These are phyloP conservation scores for Cyrtonyx montezumae DNA, from an alignment of 2,113 vertebrate species.

Conservation along the genomic window DNA sequence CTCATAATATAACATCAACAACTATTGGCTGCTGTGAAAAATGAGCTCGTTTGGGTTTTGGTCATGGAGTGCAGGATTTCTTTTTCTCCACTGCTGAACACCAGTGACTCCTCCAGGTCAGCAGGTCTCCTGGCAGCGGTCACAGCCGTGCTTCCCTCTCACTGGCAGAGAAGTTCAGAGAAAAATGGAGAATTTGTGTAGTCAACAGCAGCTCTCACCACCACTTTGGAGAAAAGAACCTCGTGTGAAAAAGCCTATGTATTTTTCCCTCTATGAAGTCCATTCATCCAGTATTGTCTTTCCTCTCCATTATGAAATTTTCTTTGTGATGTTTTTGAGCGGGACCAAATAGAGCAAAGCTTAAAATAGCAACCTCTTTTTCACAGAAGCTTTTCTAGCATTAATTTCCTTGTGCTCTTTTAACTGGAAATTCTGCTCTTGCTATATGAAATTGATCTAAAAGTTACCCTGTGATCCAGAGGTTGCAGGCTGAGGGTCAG, in stretches of 20 bases:
- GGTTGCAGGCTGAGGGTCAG: neutral
- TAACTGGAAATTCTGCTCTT: neutral
- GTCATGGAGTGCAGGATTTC: neutral
- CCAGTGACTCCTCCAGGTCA: neutral
- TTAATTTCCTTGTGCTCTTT: neutral
- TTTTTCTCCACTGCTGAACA: neutral
- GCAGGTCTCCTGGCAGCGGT: neutral
- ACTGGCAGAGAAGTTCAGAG: neutral
- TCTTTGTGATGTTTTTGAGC: neutral
- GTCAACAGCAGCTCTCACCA: neutral
- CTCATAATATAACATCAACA: neutral
- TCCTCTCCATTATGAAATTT: neutral
- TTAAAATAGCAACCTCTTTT: slow-evolving; percentile 7
- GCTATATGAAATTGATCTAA: neutral
- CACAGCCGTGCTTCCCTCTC: neutral
- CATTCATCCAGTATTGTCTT: neutral
- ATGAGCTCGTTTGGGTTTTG: neutral
- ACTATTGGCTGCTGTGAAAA: neutral
- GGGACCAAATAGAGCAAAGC: neutral
- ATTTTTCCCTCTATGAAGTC: neutral
- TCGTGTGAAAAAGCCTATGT: neutral
- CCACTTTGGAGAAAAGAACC: neutral
- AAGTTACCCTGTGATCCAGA: neutral
- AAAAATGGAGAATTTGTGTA: neutral
- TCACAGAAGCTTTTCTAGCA: neutral